phyloP scores from a whole-genome alignment of 2,113 vertebrate genomes.

The Dipodomys spectabilis region DNA sequence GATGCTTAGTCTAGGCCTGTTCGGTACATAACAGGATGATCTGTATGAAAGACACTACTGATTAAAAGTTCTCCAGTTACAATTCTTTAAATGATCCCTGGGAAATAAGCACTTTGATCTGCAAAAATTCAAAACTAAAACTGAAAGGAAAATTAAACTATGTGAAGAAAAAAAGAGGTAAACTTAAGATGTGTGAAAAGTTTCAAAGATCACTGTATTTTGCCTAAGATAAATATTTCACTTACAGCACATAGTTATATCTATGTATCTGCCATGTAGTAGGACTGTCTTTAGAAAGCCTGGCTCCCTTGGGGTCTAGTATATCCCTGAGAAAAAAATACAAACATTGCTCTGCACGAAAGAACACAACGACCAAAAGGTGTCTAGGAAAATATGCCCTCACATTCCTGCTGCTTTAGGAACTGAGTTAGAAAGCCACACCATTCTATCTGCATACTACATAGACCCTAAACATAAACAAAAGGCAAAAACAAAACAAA shows the following conservation, averaged over 20 bases:
- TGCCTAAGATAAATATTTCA: neutral
- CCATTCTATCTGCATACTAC: neutral
- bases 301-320: neutral
- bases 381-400: neutral
- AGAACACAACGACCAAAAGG: neutral
- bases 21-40: constrained; percentile 11
- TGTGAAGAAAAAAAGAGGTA: neutral
- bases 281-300: neutral
- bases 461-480: neutral
- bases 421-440: neutral
- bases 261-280: too few species aligned
- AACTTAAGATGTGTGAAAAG: neutral
- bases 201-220: neutral
- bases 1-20: neutral
- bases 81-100: neutral
- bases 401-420: neutral
- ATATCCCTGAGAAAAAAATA: neutral
- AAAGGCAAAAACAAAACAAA: neutral
- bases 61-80: constrained; percentile 24
- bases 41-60: neutral
- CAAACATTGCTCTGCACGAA: neutral
- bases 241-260: neutral
- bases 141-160: neutral
- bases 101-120: constrained; percentile 6
- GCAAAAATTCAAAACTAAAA: neutral